Conservation (phyloP, 2,888 invertebrate genomes). For the Drosophila subquinaria region DNA sequence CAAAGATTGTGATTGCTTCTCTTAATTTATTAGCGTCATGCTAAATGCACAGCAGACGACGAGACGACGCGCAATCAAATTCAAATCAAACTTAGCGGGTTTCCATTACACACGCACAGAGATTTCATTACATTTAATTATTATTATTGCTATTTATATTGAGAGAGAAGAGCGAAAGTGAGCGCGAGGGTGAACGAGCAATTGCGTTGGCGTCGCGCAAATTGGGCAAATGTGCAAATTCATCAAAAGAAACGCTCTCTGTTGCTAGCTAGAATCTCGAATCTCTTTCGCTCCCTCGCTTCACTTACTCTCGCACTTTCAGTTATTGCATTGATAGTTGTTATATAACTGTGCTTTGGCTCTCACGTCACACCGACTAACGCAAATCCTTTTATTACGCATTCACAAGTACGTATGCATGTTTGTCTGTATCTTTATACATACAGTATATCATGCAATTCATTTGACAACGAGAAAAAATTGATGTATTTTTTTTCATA, state of each 20-base stretch:
- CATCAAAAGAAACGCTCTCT: slow-evolving; percentile 32
- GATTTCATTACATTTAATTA: slow-evolving; percentile 72
- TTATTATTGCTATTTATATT: slow-evolving; percentile 36
- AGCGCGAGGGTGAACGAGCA: neutral
- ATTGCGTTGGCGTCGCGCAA: slow-evolving; percentile 34
- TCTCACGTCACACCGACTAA: slow-evolving; percentile 5
- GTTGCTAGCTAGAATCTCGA: slow-evolving; percentile 28
- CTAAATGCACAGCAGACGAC: slow-evolving; percentile 69
- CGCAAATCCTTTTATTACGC: slow-evolving; percentile 50
- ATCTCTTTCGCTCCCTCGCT: neutral
- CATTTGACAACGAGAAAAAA: neutral
- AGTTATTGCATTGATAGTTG: slow-evolving; percentile 34
- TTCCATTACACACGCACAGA: slow-evolving; percentile 63
- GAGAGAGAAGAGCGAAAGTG: neutral
- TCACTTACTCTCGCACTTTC: neutral
- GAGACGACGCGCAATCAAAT: slow-evolving; percentile 63
- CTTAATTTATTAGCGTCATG: slow-evolving; percentile 75
- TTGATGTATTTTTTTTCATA: neutral
- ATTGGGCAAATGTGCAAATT: slow-evolving; percentile 48
- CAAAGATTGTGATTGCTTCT: slow-evolving; percentile 38
- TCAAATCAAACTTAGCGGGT: slow-evolving; percentile 75
- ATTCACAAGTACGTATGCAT: slow-evolving; percentile 5
- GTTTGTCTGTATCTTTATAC: neutral
- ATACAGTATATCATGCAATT: neutral
- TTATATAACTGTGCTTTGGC: slow-evolving; percentile 47